Conservation (phyloP, 2,113 vertebrate genomes). For the Phocoena phocoena region DNA sequence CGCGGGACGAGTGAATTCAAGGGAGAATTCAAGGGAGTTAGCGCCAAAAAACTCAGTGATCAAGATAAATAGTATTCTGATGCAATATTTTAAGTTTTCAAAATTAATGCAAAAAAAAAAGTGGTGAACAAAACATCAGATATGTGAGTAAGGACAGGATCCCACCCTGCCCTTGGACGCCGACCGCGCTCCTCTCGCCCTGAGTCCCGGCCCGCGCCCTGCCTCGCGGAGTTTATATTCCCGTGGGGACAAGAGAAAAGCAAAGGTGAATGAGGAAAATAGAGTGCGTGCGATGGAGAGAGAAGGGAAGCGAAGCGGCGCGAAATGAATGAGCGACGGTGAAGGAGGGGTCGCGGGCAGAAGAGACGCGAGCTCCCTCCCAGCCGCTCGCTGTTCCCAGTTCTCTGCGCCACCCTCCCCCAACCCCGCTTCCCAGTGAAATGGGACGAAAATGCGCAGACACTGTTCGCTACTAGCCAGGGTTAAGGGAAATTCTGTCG, state of each 20-base stretch:
- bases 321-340: too few species aligned
- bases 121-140: neutral
- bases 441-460: neutral
- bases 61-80: neutral
- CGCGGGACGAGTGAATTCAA: too few species aligned
- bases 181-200: rapidly evolving
- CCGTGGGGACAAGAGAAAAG: neutral
- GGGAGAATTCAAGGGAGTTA: neutral
- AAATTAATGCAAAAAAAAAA: neutral
- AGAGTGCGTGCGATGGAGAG: rapidly evolving
- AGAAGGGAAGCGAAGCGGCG: neutral
- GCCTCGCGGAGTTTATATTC: neutral
- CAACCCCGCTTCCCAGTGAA: neutral
- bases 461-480: rapidly evolving
- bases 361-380: neutral
- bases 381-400: rapidly evolving
- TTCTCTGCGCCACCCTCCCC: too few species aligned
- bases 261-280: neutral
- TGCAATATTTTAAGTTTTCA: neutral
- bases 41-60: neutral
- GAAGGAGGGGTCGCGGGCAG: neutral
- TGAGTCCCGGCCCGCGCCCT: rapidly evolving
- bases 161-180: neutral
- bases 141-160: neutral
- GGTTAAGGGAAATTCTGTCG: neutral